phyloP scores from a whole-genome alignment of 2,113 vertebrate genomes.

The Dromaius novaehollandiae region DNA sequence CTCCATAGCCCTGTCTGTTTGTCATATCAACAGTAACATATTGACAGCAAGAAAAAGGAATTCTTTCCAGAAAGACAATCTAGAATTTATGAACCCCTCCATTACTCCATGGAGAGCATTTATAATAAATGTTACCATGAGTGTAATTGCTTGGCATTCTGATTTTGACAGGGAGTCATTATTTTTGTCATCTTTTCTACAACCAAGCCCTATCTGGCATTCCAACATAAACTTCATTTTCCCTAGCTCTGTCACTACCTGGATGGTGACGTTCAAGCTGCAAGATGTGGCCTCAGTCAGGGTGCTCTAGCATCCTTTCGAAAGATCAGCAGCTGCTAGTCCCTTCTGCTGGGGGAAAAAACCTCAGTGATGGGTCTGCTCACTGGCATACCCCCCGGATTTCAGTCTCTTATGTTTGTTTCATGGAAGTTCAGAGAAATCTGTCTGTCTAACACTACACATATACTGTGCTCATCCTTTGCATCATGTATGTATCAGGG shows the following conservation, averaged over 20 bases:
- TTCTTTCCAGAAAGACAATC: not conserved
- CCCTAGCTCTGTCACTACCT: not conserved
- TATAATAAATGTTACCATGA: not conserved
- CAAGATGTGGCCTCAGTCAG: not conserved
- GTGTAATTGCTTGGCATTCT: not conserved
- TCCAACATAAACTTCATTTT: not conserved
- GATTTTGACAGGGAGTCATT: not conserved
- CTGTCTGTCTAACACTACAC: not conserved
- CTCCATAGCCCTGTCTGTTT: not conserved
- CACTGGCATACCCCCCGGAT: fast-evolving
- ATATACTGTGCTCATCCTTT: not conserved
- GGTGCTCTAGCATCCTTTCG: not conserved
- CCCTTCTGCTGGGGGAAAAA: not conserved
- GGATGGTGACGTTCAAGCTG: not conserved
- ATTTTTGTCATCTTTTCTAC: not conserved
- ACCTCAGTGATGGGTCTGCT: not conserved
- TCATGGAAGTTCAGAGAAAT: not conserved
- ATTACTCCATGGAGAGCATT: not conserved
- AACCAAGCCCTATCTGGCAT: not conserved
- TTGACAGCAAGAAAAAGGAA: not conserved
- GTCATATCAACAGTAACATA: no score
- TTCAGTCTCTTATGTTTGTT: not conserved
- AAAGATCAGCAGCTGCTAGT: not conserved
- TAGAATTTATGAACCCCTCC: not conserved
- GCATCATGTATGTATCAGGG: not conserved